phyloP scores from a whole-genome alignment of 2,888 invertebrate genomes.

The Pyrrhia umbra region DNA sequence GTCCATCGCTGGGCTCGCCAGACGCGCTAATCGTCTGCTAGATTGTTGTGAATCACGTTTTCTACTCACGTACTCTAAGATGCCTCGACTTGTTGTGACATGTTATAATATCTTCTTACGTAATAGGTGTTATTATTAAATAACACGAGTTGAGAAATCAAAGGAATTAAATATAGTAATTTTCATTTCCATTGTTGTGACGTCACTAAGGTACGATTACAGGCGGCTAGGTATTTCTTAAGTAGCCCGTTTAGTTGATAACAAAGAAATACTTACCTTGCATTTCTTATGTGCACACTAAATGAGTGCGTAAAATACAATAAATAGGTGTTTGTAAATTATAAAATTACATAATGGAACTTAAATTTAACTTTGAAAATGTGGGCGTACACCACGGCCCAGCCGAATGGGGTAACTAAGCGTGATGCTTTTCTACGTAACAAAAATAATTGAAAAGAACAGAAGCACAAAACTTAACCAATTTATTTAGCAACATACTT shows the following conservation, averaged over 20 bases:
- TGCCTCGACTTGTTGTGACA: slow-evolving; percentile 68
- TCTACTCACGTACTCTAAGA: slow-evolving; percentile 69
- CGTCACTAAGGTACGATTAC: neutral
- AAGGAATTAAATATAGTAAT: neutral
- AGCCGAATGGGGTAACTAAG: too few species aligned
- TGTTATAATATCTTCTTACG: slow-evolving; percentile 60
- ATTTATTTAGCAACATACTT: neutral
- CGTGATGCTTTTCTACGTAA: too few species aligned
- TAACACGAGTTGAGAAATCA: slow-evolving; percentile 28
- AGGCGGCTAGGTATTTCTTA: too few species aligned
- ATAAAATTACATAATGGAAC: too few species aligned
- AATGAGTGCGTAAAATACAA: too few species aligned
- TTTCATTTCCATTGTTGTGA: neutral
- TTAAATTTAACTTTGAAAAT: too few species aligned
- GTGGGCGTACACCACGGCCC: too few species aligned
- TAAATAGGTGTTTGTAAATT: too few species aligned
- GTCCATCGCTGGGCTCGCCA: slow-evolving; percentile 40
- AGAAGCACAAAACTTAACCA: too few species aligned
- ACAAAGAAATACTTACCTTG: neutral
- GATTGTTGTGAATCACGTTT: slow-evolving; percentile 69
- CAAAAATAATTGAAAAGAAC: too few species aligned
- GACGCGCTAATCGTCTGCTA: slow-evolving; percentile 63
- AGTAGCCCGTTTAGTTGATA: neutral
- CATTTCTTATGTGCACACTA: too few species aligned
- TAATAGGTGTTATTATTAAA: slow-evolving; percentile 31